Conservation (phyloP, 2,888 invertebrate species). For the Augochlorella aurata region DNA sequence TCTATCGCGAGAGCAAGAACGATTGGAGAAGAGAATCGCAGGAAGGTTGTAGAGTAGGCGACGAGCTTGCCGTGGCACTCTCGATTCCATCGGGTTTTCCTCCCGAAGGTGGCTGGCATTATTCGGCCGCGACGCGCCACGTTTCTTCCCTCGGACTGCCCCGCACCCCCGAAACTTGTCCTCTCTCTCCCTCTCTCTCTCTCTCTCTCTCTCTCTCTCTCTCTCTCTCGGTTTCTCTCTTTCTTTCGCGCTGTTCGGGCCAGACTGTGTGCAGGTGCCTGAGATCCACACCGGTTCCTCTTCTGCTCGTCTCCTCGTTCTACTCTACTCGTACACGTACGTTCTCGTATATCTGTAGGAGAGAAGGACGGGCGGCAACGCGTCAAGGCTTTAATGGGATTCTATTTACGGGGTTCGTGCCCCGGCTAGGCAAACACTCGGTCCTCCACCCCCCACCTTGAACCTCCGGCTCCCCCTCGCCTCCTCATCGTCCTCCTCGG, state of each 20-base stretch:
- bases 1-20: not conserved
- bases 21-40: constrained; percentile 13
- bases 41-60: constrained; percentile 7
- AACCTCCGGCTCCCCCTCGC: constrained; percentile 20
- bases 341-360: constrained; percentile 36
- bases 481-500: constrained; percentile 24
- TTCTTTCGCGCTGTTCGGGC: not conserved
- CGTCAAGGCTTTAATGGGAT: constrained; percentile 80
- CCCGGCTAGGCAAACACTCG: constrained; percentile 78
- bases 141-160: constrained; percentile 36
- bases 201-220: not conserved
- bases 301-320: constrained; percentile 7
- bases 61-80: constrained; percentile 39
- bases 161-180: constrained; percentile 10
- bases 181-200: no score
- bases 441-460: constrained; percentile 32
- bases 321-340: constrained; percentile 37
- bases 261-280: constrained; percentile 47
- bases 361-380: constrained; percentile 70
- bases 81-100: constrained; percentile 42
- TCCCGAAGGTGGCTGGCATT: constrained; percentile 38
- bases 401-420: constrained; percentile 80
- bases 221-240: not conserved
- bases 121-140: constrained; percentile 59
- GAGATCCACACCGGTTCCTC: constrained; percentile 29